Conservation (phyloP, 2,888 invertebrate genomes). For the Dastarcus helophoroides region DNA sequence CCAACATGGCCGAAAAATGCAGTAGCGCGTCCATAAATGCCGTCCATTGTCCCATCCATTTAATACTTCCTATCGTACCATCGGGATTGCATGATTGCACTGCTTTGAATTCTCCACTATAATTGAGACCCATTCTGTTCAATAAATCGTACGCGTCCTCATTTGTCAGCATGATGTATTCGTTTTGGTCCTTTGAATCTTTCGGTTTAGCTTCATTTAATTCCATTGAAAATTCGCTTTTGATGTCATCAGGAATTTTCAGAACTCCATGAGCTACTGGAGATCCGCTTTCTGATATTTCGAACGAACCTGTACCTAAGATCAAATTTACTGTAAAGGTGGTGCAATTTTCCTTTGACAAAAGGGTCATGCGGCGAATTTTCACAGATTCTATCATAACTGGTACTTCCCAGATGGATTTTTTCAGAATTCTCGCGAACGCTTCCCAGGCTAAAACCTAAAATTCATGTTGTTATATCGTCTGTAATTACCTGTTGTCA, state of each 20-base stretch:
- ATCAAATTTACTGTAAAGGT: conserved; percentile 21
- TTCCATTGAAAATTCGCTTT: conserved; percentile 39
- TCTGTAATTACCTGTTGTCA: too few species aligned
- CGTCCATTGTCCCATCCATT: conserved; percentile 55
- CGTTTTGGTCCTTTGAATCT: not conserved
- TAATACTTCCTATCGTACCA: conserved; percentile 31
- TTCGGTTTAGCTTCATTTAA: conserved; percentile 30
- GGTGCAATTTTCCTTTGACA: conserved; percentile 35
- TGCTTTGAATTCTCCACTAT: conserved; percentile 41
- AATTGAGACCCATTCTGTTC: conserved; percentile 43
- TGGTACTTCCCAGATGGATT: conserved; percentile 34
- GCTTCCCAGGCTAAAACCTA: conserved; percentile 42
- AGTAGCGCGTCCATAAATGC: conserved; percentile 59
- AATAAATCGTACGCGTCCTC: conserved; percentile 40
- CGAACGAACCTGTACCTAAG: conserved; percentile 23
- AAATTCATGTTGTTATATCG: too few species aligned
- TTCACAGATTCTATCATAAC: conserved; percentile 47
- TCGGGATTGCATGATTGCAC: conserved; percentile 37
- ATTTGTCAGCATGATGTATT: not conserved
- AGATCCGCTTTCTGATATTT: conserved; percentile 45
- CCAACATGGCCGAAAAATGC: conserved; percentile 45
- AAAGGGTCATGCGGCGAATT: conserved; percentile 44
- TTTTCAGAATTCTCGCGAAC: conserved; percentile 34
- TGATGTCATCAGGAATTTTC: conserved; percentile 42
- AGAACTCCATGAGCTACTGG: conserved; percentile 57